A percentile compares a stretch with the other conserved stretches of the same genome.
phyloP scores from a whole-genome alignment of 2,888 invertebrate species.

The Cataglyphis livida region DNA sequence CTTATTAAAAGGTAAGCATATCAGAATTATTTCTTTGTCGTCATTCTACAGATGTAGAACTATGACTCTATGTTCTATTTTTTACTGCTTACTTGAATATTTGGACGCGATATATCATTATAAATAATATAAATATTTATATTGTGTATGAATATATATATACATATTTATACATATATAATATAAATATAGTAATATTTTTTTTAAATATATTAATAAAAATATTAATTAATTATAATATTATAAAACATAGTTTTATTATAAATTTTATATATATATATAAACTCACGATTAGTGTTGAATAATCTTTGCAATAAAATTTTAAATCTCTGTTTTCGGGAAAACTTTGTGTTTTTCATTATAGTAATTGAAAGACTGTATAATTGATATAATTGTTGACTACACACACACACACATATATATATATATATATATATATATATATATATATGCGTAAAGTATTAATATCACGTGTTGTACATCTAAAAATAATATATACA shows the following conservation, averaged over 20 bases:
- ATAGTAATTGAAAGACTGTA: neutral
- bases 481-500: conserved; percentile 22
- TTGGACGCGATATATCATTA: neutral
- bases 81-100: neutral
- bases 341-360: neutral
- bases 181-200: neutral
- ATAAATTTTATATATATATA: neutral
- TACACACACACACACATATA: no score
- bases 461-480: conserved; percentile 11
- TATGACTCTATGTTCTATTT: neutral
- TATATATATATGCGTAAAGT: neutral
- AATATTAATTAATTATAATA: neutral
- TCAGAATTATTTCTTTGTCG: neutral
- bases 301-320: neutral
- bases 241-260: neutral
- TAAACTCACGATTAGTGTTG: neutral
- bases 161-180: neutral
- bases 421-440: no score
- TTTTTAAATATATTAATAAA: neutral
- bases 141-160: neutral
- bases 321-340: neutral
- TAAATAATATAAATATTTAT: neutral
- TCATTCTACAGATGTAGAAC: neutral
- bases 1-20: conserved; percentile 39
- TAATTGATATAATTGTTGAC: conserved; percentile 12